Evolutionary conservation across 2,888 invertebrate genomes (phyloP).

Genomic region (Meganola albula): DNA sequence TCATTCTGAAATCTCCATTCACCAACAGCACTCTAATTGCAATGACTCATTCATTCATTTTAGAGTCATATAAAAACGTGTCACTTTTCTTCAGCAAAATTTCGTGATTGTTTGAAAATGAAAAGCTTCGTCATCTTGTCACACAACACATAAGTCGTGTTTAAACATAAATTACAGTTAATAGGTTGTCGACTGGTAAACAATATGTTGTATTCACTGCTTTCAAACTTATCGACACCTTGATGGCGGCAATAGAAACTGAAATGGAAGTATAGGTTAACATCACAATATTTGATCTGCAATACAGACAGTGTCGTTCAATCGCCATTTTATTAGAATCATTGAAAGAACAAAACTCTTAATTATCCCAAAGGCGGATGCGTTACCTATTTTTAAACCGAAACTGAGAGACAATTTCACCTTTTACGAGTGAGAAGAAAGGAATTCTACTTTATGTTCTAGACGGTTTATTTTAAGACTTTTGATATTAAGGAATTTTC

Average conservation of each 20-base stretch:
- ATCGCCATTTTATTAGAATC: too few species aligned
- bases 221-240: too few species aligned
- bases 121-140: conserved; percentile 11
- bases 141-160: conserved; percentile 11
- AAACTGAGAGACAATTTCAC: conserved; percentile 49
- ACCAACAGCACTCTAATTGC: conserved; percentile 15
- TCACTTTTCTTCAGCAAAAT: conserved; percentile 10
- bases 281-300: too few species aligned
- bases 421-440: too few species aligned
- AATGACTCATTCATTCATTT: conserved; percentile 39
- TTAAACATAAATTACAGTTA: too few species aligned
- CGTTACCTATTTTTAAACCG: conserved; percentile 62
- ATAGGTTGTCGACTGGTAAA: conserved; percentile 14
- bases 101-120: conserved; percentile 13
- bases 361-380: conserved; percentile 66
- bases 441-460: conserved; percentile 47
- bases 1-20: conserved; percentile 27
- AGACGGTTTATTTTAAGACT: too few species aligned
- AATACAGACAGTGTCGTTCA: not conserved
- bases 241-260: too few species aligned
- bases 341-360: conserved; percentile 62
- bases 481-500: too few species aligned
- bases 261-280: too few species aligned
- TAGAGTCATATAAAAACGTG: conserved; percentile 10
- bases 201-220: conserved; percentile 9